A percentile compares a stretch with the other conserved stretches of the same genome.
Conservation (phyloP, 2,797 vertebrate genomes). For the Oreochromis grahami region DNA sequence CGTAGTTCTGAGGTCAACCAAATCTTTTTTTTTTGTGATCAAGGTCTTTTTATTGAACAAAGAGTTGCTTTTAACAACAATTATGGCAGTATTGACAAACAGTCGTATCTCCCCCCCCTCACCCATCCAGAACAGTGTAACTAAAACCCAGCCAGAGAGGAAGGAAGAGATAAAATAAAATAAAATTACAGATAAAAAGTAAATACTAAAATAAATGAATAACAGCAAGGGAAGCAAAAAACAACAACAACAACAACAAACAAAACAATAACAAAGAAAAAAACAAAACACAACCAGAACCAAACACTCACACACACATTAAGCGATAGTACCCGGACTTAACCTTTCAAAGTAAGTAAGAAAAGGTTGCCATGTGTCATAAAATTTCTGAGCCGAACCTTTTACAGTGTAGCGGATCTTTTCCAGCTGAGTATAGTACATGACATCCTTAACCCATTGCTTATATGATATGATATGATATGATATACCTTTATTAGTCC, state of each 20-base stretch:
- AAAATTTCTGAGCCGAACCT: not conserved
- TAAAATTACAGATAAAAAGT: not conserved
- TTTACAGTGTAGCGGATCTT: not conserved
- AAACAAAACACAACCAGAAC: not conserved
- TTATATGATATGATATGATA: not conserved
- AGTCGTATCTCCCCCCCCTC: rapidly evolving
- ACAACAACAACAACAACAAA: no score
- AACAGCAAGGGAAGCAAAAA: not conserved
- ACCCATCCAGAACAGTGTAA: not conserved
- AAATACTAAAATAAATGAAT: not conserved
- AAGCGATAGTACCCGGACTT: not conserved
- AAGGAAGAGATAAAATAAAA: not conserved
- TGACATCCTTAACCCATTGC: not conserved
- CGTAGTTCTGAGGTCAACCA: not conserved
- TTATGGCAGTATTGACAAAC: not conserved
- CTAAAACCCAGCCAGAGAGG: not conserved
- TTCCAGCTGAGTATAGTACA: not conserved
- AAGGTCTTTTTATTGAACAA: not conserved
- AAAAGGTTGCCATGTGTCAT: not conserved
- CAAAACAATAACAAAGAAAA: no score
- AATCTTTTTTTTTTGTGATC: not conserved
- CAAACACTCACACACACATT: not conserved
- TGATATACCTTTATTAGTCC: no score
- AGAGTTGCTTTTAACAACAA: not conserved
- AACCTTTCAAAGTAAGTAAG: not conserved